phyloP scores from a whole-genome alignment of 2,113 vertebrate species.

The Eidolon helvum region DNA sequence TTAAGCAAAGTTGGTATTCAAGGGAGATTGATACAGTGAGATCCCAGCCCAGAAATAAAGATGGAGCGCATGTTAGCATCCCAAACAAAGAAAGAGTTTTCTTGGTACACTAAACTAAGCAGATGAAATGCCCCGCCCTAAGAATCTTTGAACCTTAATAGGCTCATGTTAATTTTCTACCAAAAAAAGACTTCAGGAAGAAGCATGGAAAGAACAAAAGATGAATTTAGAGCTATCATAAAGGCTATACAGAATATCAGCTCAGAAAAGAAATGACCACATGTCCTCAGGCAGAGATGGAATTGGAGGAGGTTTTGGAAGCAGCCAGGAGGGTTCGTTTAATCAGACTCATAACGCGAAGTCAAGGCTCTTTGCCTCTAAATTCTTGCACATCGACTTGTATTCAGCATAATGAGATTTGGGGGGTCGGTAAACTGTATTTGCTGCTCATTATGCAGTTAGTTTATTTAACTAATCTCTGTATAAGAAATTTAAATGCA shows the following conservation, averaged over 20 bases:
- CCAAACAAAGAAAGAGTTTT: neutral
- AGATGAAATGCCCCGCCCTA: neutral
- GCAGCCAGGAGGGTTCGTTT: neutral
- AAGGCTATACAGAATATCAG: neutral
- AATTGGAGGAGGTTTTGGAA: neutral
- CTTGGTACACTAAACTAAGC: neutral
- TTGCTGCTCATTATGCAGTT: neutral
- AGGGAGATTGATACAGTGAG: neutral
- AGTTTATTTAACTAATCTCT: neutral
- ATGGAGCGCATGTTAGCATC: fast-evolving
- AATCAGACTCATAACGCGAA: neutral
- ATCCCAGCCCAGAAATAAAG: neutral
- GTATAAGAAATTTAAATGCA: neutral
- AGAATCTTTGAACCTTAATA: neutral
- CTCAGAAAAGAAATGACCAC: neutral
- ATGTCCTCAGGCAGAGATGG: neutral
- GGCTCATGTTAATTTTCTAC: neutral
- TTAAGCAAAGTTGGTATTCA: neutral
- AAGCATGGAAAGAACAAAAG: neutral
- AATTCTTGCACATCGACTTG: neutral
- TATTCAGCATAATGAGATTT: neutral
- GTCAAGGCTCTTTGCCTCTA: neutral
- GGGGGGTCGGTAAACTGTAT: neutral
- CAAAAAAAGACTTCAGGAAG: neutral
- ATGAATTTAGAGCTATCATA: neutral